Evolutionary conservation across 2,797 vertebrate genomes (phyloP).

Genomic region (Erithacus rubecula): DNA sequence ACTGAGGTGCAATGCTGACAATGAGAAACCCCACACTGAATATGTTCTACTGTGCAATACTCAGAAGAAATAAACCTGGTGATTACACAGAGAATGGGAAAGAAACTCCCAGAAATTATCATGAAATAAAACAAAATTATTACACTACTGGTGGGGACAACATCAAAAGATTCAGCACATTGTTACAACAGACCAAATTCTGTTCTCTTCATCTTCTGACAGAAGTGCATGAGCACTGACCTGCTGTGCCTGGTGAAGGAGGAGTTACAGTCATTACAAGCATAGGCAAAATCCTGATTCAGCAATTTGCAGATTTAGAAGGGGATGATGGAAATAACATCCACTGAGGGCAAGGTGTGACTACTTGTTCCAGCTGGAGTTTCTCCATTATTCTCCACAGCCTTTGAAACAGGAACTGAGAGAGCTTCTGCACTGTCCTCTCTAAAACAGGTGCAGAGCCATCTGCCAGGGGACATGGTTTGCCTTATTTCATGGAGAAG

Average conservation of each 20-base stretch:
- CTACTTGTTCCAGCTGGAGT: not conserved
- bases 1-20: not conserved
- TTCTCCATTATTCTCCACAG: not conserved
- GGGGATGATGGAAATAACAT: not conserved
- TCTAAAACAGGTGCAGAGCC: not conserved
- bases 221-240: not conserved
- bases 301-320: not conserved
- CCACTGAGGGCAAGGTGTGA: not conserved
- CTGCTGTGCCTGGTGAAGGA: not conserved
- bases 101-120: not conserved
- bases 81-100: not conserved
- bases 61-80: not conserved
- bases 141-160: not conserved
- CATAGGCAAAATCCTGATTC: not conserved
- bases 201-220: not conserved
- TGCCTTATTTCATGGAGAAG: not conserved
- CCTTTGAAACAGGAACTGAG: not conserved
- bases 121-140: not conserved
- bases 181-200: not conserved
- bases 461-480: not conserved
- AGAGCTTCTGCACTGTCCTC: not conserved
- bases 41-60: not conserved
- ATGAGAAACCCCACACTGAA: not conserved
- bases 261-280: fast-evolving
- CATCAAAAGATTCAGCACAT: not conserved